Percentiles rank a stretch among this genome's conserved stretches.
Conservation (phyloP, 2,888 invertebrate species). For the Julus scandinavius region DNA sequence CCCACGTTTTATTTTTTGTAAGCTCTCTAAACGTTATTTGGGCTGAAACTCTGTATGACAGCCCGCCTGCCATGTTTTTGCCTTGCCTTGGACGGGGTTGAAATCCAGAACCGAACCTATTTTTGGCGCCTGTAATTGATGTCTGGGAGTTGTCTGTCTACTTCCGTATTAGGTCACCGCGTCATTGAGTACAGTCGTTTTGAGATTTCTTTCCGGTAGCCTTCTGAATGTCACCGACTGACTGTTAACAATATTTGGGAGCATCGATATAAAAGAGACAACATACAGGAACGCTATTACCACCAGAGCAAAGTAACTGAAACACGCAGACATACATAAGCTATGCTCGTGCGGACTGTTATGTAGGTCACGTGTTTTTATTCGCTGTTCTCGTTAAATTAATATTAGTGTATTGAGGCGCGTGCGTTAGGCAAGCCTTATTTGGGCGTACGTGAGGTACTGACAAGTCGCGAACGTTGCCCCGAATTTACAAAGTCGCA, state of each 20-base stretch:
- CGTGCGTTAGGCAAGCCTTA: not conserved
- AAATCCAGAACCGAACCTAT: not conserved
- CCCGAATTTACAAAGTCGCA: not conserved
- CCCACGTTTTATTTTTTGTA: not conserved
- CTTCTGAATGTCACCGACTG: conserved; percentile 29
- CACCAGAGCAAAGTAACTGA: not conserved
- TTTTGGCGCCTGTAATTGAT: not conserved
- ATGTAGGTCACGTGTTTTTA: not conserved
- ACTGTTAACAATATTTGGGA: not conserved
- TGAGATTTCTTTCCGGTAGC: conserved; percentile 26
- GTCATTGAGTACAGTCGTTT: conserved; percentile 8
- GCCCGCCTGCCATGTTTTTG: conserved; percentile 9
- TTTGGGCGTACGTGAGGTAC: not conserved
- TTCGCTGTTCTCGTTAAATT: not conserved
- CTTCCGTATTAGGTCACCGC: conserved; percentile 20
- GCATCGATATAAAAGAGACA: not conserved
- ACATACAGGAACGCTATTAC: not conserved
- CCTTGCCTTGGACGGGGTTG: not conserved
- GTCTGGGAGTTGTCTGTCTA: conserved; percentile 35
- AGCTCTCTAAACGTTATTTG: not conserved
- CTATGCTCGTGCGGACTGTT: not conserved
- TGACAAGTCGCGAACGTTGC: not conserved
- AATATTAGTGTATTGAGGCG: not conserved
- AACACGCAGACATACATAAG: not conserved
- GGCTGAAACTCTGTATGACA: not conserved